Base-by-base conservation (phyloP, 2,888 invertebrate species). In the Chrysodeixis includens region DNA sequence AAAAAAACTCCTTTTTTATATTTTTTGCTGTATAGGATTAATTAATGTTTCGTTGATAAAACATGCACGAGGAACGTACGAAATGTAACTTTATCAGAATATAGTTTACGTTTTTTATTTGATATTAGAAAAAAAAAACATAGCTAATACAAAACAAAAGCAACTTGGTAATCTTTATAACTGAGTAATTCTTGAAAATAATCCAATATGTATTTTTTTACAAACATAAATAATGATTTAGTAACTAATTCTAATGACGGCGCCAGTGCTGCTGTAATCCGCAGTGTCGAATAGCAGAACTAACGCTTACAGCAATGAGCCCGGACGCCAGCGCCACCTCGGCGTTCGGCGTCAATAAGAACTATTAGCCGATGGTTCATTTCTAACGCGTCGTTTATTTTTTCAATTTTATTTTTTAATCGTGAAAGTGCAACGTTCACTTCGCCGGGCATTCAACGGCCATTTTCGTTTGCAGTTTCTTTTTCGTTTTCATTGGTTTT, bases 381-480 rank as follows among this genome's bases (percentile, higher is more conserved):
- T 91, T 90, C 90, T 86, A 89, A 86, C 88, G 81, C 83, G 86
- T 72, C 81, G 85, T 87, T 90, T 86, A 88, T 91, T 93, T 92
- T 84, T 88, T 90, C 88, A 81, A 88, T 91, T 92, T 88, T 88
- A 88, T 90, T 86, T 85, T 92, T 91, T 92, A 90, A 91, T 93
- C 91, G 92, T 91, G 92, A 93, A 94, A 94, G 93, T 93, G 94
- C 94, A 92, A 91, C 91, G 92, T 92, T 93, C 93, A 93, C 93
- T 93, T 93, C 90, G 88, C 86, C 84, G 83, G 89, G 88, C 85
- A 92, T 93, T 93, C 92, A 91, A 90, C 91, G 85, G 88, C 90
- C 88, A 91, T 93, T 93, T 91, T 91, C 86, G 89, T 90, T 90
- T 85, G 84, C 83, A 85, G 83, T 89, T 92, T 90, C 89, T 90